Evolutionary conservation across 2,797 vertebrate species (phyloP), one percentile per base, ranked within the genome.

Genomic region (Myiothlypis coronata): DNA sequence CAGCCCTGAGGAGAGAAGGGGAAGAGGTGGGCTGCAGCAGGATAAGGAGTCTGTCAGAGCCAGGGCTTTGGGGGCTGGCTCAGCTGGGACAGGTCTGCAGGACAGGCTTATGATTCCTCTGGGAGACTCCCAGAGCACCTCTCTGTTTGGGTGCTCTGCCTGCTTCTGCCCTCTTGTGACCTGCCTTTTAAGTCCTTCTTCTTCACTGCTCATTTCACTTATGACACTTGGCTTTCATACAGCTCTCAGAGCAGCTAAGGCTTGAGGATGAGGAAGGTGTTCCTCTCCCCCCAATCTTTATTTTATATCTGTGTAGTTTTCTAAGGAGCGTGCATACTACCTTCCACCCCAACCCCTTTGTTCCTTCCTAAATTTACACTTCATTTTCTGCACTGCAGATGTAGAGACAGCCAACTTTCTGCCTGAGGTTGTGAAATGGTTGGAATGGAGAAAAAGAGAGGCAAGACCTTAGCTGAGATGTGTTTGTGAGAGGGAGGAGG

Each of bases 1-100:
- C 28, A 55, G 60, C 5, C 1, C 43, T 35, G 27, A 12, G 13
- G 12, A 35, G 4, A 5, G 26, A 23, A 65, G 9, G 12, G 27
- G 16, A 67, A 22, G 52, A 91, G 16, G 4, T 44, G 43, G 12
- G 6, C 41, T 56, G 19, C 19, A 50, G n/a, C 23, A 50, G 34
- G 21, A 16, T 3, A 26, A 52, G 17, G 34, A n/a, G 17, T 23
- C 52, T 70, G 65, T 5, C 18, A 34, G 27, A 21, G 23, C 22
- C 1, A 2, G 1, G 28, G n/a, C 17, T 67, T 49, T 47, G 37
- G 14, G 27, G 13, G 9, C 15, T 10, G 1, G 10, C 9, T 89
- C 7, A 49, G 5, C 56, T 60, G 37, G 20, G 26, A 32, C 37
- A 59, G 34, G 7, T 69, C 57, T 65, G 50, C 37, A 65, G 37